phyloP scores from a whole-genome alignment of 2,888 invertebrate genomes.

The Xanthostigma xanthostigma region DNA sequence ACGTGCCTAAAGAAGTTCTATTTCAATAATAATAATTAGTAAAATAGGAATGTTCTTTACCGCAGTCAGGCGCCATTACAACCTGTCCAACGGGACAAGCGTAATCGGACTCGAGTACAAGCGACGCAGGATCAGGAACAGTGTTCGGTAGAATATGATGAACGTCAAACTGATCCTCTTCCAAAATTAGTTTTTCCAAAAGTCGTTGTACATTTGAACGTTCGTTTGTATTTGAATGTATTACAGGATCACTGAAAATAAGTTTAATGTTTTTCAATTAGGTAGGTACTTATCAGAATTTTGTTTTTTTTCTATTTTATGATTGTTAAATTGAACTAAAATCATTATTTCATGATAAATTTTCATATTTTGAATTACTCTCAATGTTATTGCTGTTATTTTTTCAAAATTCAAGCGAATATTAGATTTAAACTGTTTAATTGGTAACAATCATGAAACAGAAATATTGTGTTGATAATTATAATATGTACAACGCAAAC shows the following conservation, averaged over 20 bases:
- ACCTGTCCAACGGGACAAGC: constrained; percentile 89
- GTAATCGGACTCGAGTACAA: constrained; percentile 77
- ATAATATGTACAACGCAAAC: too few species aligned
- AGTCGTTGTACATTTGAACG: constrained; percentile 69
- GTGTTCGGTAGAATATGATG: constrained; percentile 87
- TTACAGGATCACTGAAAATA: constrained; percentile 64
- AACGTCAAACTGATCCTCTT: constrained; percentile 89
- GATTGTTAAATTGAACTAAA: background rate
- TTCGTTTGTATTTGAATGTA: constrained; percentile 75
- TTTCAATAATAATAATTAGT: background rate
- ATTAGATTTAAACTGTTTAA: too few species aligned
- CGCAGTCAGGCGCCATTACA: constrained; percentile 85
- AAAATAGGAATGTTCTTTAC: constrained; percentile 31
- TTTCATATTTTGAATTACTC: background rate
- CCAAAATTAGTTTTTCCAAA: constrained; percentile 77
- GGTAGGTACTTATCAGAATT: background rate
- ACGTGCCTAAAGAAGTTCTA: too few species aligned
- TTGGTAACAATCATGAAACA: too few species aligned
- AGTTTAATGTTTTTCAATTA: too few species aligned
- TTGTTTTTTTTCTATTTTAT: background rate
- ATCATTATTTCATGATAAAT: background rate
- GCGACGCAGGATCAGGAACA: constrained; percentile 80
- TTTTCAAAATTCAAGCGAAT: too few species aligned
- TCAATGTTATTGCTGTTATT: too few species aligned
- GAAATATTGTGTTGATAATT: too few species aligned